Conservation (phyloP, 2,888 invertebrate genomes). For the Diogma glabrata region DNA sequence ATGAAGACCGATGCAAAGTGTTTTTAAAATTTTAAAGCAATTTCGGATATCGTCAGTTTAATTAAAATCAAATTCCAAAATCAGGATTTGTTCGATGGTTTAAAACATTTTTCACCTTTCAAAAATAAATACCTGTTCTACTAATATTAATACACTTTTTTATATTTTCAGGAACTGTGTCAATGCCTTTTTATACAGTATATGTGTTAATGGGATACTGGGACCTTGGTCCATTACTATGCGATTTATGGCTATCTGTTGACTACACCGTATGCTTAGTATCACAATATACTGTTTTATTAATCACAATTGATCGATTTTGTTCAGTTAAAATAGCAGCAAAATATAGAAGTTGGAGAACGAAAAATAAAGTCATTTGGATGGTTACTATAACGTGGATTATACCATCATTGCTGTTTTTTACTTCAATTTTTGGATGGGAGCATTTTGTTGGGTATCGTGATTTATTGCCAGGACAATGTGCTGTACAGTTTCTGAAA, state of each 20-base stretch:
- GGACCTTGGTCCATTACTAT: conserved; percentile 91
- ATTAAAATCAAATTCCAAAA: too few relatives aligned
- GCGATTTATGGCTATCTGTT: conserved; percentile 96
- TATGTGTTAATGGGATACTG: conserved; percentile 94
- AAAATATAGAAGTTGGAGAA: conserved; percentile 92
- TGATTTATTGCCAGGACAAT: conserved; percentile 76
- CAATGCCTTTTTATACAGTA: conserved; percentile 97
- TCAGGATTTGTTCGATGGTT: too few relatives aligned
- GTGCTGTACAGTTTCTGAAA: conserved; percentile 94
- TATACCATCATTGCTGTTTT: conserved; percentile 89
- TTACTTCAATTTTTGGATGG: conserved; percentile 98
- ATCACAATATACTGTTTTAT: conserved; percentile 96
- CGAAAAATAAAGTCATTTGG: conserved; percentile 83
- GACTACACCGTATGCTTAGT: conserved; percentile 99
- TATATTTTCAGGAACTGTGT: conserved; percentile 67
- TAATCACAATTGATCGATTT: conserved; percentile 96
- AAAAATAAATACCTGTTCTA: too few relatives aligned
- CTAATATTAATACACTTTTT: not conserved
- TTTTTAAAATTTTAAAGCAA: too few relatives aligned
- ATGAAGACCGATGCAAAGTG: too few relatives aligned
- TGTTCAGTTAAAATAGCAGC: conserved; percentile 98
- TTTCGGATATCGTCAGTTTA: too few relatives aligned
- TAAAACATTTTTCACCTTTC: too few relatives aligned
- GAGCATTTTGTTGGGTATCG: conserved; percentile 93
- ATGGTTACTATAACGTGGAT: conserved; percentile 97